A percentile compares a stretch with the other conserved stretches of the same genome.
Evolutionary conservation across 2,113 vertebrate species (phyloP).

Genomic region (Mesembrinibis cayennensis): DNA sequence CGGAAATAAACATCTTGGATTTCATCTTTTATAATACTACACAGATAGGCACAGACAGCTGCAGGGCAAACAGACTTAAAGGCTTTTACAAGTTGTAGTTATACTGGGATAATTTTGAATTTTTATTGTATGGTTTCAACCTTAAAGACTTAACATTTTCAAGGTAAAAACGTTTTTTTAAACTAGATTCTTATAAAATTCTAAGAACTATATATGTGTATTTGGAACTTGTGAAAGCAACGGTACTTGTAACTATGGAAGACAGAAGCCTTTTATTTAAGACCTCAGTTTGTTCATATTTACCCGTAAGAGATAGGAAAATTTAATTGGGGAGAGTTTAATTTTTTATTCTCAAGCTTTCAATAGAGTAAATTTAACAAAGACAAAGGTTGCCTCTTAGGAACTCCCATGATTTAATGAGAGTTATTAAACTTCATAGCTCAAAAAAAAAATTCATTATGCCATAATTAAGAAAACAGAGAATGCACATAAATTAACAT

Average conservation of each 20-base stretch:
- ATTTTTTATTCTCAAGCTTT: neutral
- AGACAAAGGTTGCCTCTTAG: neutral
- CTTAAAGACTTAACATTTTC: neutral
- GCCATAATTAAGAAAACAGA: neutral
- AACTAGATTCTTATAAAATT: neutral
- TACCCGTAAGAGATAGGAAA: neutral
- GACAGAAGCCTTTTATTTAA: neutral
- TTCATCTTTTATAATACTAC: neutral
- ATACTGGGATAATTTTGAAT: neutral
- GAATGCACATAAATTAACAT: neutral
- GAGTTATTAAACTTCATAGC: neutral
- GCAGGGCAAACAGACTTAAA: neutral
- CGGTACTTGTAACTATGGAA: neutral
- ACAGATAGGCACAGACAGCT: neutral
- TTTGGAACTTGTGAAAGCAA: neutral
- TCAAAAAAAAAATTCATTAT: neutral
- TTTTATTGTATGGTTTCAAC: neutral
- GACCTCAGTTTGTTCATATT: neutral
- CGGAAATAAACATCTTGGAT: neutral
- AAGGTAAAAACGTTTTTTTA: neutral
- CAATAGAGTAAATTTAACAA: neutral
- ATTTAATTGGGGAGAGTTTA: neutral
- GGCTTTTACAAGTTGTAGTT: neutral
- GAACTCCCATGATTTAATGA: neutral
- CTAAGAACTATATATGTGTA: neutral